Evolutionary conservation across 2,888 invertebrate genomes (phyloP).

Genomic region (Clepsis dumicolana): DNA sequence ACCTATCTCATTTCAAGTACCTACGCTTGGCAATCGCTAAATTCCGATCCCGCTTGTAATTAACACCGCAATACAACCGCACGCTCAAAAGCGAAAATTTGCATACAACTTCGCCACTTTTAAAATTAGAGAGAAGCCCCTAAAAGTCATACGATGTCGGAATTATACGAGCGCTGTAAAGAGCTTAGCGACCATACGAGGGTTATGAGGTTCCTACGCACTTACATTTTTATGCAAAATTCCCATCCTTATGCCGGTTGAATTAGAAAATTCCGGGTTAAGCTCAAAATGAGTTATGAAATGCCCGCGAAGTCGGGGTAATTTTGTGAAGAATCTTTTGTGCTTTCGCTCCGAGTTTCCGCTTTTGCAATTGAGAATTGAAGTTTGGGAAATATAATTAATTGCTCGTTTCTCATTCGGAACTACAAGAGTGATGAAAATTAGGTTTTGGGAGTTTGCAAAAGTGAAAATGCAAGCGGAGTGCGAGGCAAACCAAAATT

Average conservation of each 20-base stretch:
- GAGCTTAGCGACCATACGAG: constrained; percentile 27
- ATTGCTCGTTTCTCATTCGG: constrained; percentile 18
- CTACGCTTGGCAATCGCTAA: neutral
- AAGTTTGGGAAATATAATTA: constrained; percentile 17
- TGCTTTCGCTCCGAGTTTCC: constrained; percentile 8
- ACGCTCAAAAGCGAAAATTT: constrained; percentile 22
- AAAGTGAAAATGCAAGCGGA: neutral
- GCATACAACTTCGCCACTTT: constrained; percentile 32
- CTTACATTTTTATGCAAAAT: constrained; percentile 30
- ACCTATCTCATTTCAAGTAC: neutral
- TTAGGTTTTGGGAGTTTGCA: neutral
- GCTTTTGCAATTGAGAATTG: constrained; percentile 18
- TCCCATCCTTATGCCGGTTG: constrained; percentile 11
- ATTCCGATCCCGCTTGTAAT: constrained; percentile 2
- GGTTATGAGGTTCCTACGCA: constrained; percentile 27
- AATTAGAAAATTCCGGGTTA: constrained; percentile 26
- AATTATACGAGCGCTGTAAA: constrained; percentile 17
- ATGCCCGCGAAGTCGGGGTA: neutral
- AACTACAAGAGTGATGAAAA: constrained; percentile 11
- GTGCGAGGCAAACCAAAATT: neutral
- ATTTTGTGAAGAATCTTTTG: constrained; percentile 22
- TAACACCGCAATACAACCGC: neutral
- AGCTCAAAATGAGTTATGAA: constrained; percentile 26
- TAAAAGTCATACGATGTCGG: constrained; percentile 30
- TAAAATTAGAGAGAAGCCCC: constrained; percentile 28